Base-by-base conservation (phyloP, 2,888 invertebrate genomes). In the Phorcus lineatus region DNA sequence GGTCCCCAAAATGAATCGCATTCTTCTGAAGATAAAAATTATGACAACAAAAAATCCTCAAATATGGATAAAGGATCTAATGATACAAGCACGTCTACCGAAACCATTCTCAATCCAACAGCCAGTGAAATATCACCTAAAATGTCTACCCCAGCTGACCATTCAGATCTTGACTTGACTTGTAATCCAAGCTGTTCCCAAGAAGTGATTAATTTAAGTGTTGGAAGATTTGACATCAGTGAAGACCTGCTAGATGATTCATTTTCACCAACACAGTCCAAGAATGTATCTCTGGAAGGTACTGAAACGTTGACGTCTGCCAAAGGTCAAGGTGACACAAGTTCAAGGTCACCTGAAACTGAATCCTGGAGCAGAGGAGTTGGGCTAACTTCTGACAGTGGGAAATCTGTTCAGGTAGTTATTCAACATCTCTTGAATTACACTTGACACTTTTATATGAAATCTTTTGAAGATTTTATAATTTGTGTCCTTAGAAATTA, bases 321-420 rank as follows among this genome's bases (percentile, higher is more conserved):
- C 22, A 24, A 24, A 22, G 16, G 28, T 22, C n/a, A 17, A 19
- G 16, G 22, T n/a, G 17, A 36, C 47, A 62, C 24, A 52, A 52
- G 24, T 13, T 9, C 62, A 62, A 24, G 16, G 52, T 47, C 28
- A 16, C 31, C 52, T 31, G 70, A 31, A 11, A 17, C 70, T 47
- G 78, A 76, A 24, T 19, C 40, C 2, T 86, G 85, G 82, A 84
- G 84, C 54, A 84, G 80, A 78, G 84, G 88, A 62, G 70, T 77
- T 54, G 77, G 82, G 31, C 1, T 83, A 0, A 47, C 53, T 40
- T 57, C 78, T 6, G 52, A 53, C 31, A 66, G 62, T 79, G 81
- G 83, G n/a, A 70, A 54, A 16, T 36, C 67, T 22, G 77, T 83
- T 22, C 83, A 84, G 82, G 85, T 84, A 67, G 16, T 57, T 81